Evolutionary conservation across 2,888 invertebrate genomes (phyloP), one percentile per base, ranked within the genome.

Genomic region (Agriopis aurantiaria): DNA sequence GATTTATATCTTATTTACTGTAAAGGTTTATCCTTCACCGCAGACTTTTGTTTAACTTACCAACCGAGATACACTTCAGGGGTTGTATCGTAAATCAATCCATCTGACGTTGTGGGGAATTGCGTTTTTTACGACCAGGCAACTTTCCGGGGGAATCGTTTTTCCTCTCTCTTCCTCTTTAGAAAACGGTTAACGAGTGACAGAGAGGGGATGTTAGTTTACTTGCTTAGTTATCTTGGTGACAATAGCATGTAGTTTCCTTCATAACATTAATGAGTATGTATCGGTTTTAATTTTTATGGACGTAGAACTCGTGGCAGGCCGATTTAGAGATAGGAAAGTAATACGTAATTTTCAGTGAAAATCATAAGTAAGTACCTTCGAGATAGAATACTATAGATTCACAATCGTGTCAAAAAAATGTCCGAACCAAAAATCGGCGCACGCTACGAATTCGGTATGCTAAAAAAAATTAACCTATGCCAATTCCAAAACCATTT

Each of bases 11-110:
- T 71, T 69, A 71, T 71, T 71, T 65, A 57, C 46, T 60, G 58
- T 56, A 58, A 49, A 63, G 70, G 71, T 62, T 70, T 59, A 72
- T 69, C 69, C 73, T 71, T 75, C 71, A 69, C 23, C 67, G 57
- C 73, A 73, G 65, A 73, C 58, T 71, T 70, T 65, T 69, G 69
- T 73, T 73, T 65, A 73, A 70, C 73, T 62, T 51, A 58, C 67
- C 57, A 57, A 14, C 10, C 71, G 79, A 84, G 81, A 85, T 79
- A 82, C 78, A 82, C 81, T 84, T 83, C 81, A 78, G 82, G 79
- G 81, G 73, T 78, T 80, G 85, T 86, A 85, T 82, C 86, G 87
- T 90, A 90, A 90, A 90, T 90, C 90, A 90, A 89, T 90, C 89
- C 80, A 81, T 82, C 77, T 83, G 90, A 88, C 90, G 81, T 79